Evolutionary conservation across 2,113 vertebrate species (phyloP), one percentile per base, ranked within the genome.

Genomic region (Mesoclemmys tuberculata): DNA sequence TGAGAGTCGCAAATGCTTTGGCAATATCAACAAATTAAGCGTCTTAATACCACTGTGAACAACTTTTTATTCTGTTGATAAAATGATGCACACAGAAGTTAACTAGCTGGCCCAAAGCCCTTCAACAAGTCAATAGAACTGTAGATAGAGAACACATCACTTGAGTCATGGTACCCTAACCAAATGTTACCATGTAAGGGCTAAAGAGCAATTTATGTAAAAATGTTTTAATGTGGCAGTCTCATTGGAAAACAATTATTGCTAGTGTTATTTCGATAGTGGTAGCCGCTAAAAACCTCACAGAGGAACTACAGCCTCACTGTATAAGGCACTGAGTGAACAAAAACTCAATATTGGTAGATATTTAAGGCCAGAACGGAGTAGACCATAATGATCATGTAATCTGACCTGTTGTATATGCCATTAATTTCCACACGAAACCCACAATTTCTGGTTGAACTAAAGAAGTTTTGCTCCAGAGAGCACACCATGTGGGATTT

Each of bases 381-480:
- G 1, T 0, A 2, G 68, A 8, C 1, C 49, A 0, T 82, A 54
- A 56, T 68, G 61, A 68, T 35, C 22, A 90, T 0, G 2, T 86
- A 11, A 49, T 87, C 82, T 74, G 0, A 71, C 86, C 64, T 84
- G 2, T 4, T 82, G 91, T 35, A 44, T 48, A 19, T 56, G 1
- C 52, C 35, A 85, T 68, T 56, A 49, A 56, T 92, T 92, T 38
- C 38, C 2, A n/a, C 44, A 77, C n/a, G 8, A 82, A 22, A 1
- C 3, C 1, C 3, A 26, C 80, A 88, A 88, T 52, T 93, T 91
- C 21, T 52, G 4, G 29, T 13, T 80, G 10, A 91, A 89, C 84
- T 44, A 26, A 8, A 74, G 92, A 86, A 5, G 52, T 86, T 8
- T 29, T 80, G 11, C n/a, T 89, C 31, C 8, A 8, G n/a, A 16